Conservation (phyloP, 2,888 invertebrate genomes). For the Dorcus hopei region DNA sequence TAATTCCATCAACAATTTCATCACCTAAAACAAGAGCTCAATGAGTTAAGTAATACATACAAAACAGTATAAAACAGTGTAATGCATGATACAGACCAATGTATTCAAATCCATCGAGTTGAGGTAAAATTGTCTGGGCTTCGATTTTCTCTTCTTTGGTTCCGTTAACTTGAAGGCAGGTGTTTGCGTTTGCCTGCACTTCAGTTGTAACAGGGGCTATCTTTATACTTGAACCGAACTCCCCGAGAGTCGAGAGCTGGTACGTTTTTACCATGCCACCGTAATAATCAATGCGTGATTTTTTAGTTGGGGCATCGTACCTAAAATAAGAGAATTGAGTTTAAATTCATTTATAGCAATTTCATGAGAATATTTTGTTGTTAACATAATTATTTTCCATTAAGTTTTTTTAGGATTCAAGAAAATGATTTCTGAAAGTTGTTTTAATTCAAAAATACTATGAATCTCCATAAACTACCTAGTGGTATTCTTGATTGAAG, state of each 20-base stretch:
- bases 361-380: no score
- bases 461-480: no score
- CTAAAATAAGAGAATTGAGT: constrained; percentile 37
- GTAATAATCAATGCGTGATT: constrained; percentile 92
- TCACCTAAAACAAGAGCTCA: constrained; percentile 52
- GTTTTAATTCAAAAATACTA: no score
- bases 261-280: constrained; percentile 93
- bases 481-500: no score
- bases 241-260: constrained; percentile 63
- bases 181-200: constrained; percentile 63
- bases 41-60: background rate
- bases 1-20: constrained; percentile 67
- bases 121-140: constrained; percentile 79
- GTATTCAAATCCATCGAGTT: constrained; percentile 69
- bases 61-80: no score
- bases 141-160: constrained; percentile 57
- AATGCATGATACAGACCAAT: constrained; percentile 47
- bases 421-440: no score
- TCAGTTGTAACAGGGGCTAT: constrained; percentile 84
- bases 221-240: constrained; percentile 73
- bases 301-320: constrained; percentile 70
- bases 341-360: background rate
- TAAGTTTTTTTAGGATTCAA: no score
- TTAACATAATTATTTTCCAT: no score
- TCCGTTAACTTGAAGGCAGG: constrained; percentile 84